phyloP scores from a whole-genome alignment of 1,140 invertebrate genomes.

The Panulirus ornatus region DNA sequence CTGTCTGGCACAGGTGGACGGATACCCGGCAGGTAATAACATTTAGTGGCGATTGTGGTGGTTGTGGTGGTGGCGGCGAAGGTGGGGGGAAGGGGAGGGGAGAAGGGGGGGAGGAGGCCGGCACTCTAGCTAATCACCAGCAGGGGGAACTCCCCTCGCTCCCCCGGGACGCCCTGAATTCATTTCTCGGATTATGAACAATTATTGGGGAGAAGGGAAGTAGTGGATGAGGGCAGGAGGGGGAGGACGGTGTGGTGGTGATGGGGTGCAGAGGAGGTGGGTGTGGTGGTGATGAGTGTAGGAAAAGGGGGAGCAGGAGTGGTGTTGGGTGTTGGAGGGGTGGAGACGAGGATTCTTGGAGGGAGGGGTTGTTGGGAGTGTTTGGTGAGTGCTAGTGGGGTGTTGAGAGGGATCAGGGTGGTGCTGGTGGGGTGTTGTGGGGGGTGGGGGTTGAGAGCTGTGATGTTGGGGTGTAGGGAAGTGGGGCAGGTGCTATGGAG shows the following conservation, averaged over 20 bases:
- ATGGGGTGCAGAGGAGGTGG: too few relatives aligned
- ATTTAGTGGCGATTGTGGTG: not conserved
- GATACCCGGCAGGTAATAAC: too few relatives aligned
- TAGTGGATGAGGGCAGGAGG: not conserved
- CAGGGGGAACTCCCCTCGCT: not conserved
- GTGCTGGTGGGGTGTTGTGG: not conserved
- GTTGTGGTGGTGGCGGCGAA: not conserved
- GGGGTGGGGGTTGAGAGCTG: not conserved
- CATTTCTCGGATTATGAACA: constrained; percentile 19
- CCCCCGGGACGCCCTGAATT: constrained; percentile 19
- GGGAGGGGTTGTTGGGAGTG: not conserved
- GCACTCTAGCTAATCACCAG: not conserved
- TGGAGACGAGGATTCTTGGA: not conserved
- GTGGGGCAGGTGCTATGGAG: not conserved
- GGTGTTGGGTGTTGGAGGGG: too few relatives aligned
- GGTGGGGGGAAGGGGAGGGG: too few relatives aligned
- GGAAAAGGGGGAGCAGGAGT: not conserved
- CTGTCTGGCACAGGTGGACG: too few relatives aligned
- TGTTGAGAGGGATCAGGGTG: not conserved
- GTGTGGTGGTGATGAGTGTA: not conserved
- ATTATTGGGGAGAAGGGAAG: constrained; percentile 2
- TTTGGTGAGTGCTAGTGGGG: not conserved
- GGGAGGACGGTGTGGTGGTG: not conserved
- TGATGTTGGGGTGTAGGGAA: too few relatives aligned
- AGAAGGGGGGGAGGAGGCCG: not conserved